Conservation (phyloP, 2,888 invertebrate species). For the Ecliptopera silaceata region DNA sequence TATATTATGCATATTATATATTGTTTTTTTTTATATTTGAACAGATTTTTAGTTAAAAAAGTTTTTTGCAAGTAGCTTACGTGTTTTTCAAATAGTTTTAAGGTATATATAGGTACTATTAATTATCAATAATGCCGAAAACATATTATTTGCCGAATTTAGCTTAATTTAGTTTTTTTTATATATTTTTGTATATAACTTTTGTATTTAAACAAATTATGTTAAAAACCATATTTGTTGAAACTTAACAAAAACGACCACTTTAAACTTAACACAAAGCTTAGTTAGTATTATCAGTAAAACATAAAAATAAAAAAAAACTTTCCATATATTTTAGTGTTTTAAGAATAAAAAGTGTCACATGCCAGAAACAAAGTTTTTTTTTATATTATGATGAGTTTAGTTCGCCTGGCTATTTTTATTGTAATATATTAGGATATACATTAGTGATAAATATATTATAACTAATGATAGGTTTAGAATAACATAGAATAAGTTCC, state of each 20-base stretch:
- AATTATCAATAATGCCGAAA: not conserved
- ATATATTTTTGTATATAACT: not conserved
- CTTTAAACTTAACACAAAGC: not conserved
- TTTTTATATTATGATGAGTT: not conserved
- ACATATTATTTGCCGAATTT: not conserved
- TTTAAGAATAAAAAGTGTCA: not conserved
- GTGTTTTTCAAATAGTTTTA: constrained; percentile 12
- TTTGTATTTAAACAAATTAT: not conserved
- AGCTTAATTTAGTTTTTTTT: not conserved
- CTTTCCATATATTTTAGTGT: not conserved
- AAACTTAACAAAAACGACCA: not conserved
- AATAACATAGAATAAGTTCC: constrained; percentile 24
- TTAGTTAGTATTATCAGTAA: not conserved
- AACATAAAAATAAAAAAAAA: not conserved
- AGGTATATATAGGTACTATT: not conserved
- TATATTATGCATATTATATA: constrained; percentile 7
- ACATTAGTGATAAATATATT: constrained; percentile 17
- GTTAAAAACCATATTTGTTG: not conserved
- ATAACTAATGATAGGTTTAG: constrained; percentile 17
- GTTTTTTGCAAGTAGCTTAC: constrained; percentile 3
- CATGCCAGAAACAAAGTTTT: not conserved
- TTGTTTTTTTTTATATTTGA: constrained; percentile 1
- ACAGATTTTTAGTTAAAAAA: constrained; percentile 4
- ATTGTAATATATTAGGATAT: constrained; percentile 14
- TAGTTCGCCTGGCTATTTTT: constrained; percentile 20